A percentile compares a stretch with the other conserved stretches of the same genome.
These are phyloP conservation scores for Paramormyrops kingsleyae DNA, from an alignment of 2,113 vertebrate species.

Conservation along the genomic window DNA sequence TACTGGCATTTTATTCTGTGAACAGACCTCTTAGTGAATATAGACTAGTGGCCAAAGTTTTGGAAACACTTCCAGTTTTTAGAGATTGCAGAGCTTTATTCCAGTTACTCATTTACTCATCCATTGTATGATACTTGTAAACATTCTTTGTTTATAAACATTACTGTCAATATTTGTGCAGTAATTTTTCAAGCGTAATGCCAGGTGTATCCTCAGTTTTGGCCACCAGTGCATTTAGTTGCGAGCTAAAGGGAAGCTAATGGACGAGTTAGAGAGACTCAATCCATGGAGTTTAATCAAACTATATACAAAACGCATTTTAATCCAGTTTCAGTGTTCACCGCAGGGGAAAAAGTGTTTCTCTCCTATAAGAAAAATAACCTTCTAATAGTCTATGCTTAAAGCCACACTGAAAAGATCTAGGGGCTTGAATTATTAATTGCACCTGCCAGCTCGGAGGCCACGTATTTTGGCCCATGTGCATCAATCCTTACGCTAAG, in stretches of 20 bases:
- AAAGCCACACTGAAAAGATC: background rate
- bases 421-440: background rate
- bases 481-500: background rate
- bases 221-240: background rate
- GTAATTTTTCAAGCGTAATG: background rate
- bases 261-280: background rate
- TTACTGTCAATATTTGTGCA: background rate
- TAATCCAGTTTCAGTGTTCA: background rate
- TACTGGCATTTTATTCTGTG: background rate
- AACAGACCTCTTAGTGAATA: background rate
- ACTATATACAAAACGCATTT: background rate
- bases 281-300: background rate
- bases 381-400: background rate
- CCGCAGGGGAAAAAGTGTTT: background rate
- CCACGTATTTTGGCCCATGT: background rate
- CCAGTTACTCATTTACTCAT: background rate
- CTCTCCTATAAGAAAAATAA: slow-evolving; percentile 14
- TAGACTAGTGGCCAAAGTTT: background rate
- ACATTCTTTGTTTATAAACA: background rate
- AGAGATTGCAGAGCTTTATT: too few species aligned
- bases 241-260: background rate
- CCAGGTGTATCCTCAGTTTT: background rate
- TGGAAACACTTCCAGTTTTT: background rate
- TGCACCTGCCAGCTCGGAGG: background rate
- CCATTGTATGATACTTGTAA: background rate